These are phyloP conservation scores for Neria commutata DNA, from an alignment of 2,888 invertebrate genomes.

Conservation along the genomic window DNA sequence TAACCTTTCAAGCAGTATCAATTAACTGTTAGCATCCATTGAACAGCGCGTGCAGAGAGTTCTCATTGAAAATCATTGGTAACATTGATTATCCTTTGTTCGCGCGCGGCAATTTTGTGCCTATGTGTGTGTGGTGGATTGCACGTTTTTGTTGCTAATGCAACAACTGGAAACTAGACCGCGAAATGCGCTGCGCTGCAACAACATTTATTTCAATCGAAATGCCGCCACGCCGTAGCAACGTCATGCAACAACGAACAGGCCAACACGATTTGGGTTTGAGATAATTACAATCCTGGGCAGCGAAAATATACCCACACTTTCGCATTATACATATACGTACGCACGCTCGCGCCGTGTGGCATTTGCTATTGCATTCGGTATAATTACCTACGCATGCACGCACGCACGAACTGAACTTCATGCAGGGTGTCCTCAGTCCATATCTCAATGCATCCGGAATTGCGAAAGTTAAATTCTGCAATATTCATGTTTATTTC, in stretches of 20 bases:
- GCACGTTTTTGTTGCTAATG: background rate
- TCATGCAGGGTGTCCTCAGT: background rate
- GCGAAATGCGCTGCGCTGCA: background rate
- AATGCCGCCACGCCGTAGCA: too few relatives aligned
- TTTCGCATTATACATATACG: background rate
- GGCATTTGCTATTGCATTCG: constrained; percentile 2
- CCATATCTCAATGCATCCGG: too few relatives aligned
- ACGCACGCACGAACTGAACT: background rate
- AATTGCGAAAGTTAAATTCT: too few relatives aligned
- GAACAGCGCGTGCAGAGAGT: too few relatives aligned
- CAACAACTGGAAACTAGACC: background rate
- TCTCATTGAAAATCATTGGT: background rate
- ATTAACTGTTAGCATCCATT: too few relatives aligned
- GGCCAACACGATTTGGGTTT: background rate
- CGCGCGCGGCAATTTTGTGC: background rate
- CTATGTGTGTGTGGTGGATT: too few relatives aligned
- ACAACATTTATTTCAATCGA: constrained; percentile 2
- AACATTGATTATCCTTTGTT: background rate
- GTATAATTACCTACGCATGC: constrained; percentile 16
- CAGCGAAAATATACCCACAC: background rate
- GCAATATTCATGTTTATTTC: too few relatives aligned
- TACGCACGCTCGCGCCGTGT: background rate
- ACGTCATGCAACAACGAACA: background rate
- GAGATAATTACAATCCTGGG: background rate
- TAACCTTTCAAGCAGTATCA: too few relatives aligned